Conservation (phyloP, 2,113 vertebrate genomes). For the Eublepharis macularius region DNA sequence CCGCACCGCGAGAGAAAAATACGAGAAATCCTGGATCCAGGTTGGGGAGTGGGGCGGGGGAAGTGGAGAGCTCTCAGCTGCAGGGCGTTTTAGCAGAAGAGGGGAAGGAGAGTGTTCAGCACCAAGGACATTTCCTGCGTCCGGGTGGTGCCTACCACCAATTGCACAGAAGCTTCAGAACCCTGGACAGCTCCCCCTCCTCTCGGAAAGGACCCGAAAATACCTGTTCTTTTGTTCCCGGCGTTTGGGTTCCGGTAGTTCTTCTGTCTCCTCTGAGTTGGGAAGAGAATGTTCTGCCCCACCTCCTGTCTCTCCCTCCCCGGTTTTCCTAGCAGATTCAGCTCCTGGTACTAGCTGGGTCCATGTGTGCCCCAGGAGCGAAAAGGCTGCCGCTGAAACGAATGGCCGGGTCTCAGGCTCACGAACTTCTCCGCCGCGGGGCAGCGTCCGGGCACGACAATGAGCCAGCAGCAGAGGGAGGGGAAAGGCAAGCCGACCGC, state of each 20-base stretch:
- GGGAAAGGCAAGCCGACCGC: background rate
- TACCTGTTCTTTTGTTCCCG: constrained; percentile 25
- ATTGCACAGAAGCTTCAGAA: background rate
- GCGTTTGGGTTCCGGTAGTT: background rate
- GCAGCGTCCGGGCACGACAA: constrained; percentile 6
- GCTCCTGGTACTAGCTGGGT: constrained; percentile 29
- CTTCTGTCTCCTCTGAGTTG: constrained; percentile 2
- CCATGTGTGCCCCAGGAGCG: constrained; percentile 38
- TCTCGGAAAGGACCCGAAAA: too few relatives aligned
- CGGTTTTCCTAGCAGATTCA: constrained; percentile 13
- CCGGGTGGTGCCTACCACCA: background rate
- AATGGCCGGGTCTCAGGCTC: background rate
- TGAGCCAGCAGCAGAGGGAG: constrained; percentile 2
- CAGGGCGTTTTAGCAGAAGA: background rate
- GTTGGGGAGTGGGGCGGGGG: background rate
- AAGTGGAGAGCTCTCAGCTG: background rate
- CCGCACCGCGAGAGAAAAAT: background rate
- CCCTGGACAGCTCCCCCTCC: background rate
- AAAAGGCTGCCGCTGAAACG: background rate
- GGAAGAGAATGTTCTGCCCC: background rate
- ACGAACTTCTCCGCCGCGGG: constrained; percentile 10
- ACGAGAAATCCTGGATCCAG: background rate
- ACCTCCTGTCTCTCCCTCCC: background rate
- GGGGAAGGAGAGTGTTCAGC: background rate
- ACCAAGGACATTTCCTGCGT: constrained; percentile 22